Base-by-base conservation (phyloP, 2,888 invertebrate species). In the Nomada goodeniana region DNA sequence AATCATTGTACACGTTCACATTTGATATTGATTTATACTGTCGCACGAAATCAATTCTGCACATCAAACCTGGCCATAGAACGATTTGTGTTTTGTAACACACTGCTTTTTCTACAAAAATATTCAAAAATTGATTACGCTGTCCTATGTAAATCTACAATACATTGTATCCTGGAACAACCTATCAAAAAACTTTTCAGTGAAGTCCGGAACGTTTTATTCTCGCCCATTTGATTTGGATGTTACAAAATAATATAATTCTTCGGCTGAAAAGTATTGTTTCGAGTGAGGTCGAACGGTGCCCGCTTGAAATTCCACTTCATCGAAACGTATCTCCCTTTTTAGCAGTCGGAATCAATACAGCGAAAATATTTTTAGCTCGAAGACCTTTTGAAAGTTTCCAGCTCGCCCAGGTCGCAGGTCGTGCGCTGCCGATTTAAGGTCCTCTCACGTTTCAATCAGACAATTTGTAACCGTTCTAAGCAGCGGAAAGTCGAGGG, bases 391-490 rank as follows among this genome's bases (percentile, higher is more conserved):
- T 53, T n/a, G 65, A 44, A 69, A 69, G 59, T 13, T n/a, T 42
- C 44, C 2, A n/a, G 20, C 53, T 36, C 18, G 10, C 23, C 44
- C 18, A 44, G 29, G 36, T 36, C 13, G n/a, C 18, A 3, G 13
- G 42, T 23, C 26, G 57, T 57, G n/a, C 36, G 20, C 9, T 44
- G 29, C 23, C 63, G 70, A 71, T 71, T 64, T 57, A 75, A 55
- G 70, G 52, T 75, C 59, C 23, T 68, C 55, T 80, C 59, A 23
- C 73, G 76, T 70, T 65, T 70, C 67, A 71, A 72, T 76, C 70
- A 63, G 65, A 61, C 77, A 57, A 71, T 77, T 80, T 70, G 76
- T 79, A 79, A 72, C 63, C 75, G 67, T 20, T 61, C 68, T 61
- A 69, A 65, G 26, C 57, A 65, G 65, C 10, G 36, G 70, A 73